phyloP scores from a whole-genome alignment of 1,140 invertebrate species.

The Dryas iulia region DNA sequence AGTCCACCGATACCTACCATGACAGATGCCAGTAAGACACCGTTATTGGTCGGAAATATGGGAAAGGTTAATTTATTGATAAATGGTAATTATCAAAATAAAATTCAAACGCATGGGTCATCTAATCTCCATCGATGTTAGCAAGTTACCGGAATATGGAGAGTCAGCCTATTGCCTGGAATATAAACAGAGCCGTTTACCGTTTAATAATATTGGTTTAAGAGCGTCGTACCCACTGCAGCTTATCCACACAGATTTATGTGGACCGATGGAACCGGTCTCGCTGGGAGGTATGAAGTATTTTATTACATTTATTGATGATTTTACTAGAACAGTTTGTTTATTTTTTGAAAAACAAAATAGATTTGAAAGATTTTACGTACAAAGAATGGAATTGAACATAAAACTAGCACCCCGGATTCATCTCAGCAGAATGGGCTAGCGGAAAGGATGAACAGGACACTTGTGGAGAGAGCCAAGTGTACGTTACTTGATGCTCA shows the following conservation, averaged over 20 bases:
- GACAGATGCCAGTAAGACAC: slow-evolving; percentile 38
- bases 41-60: slow-evolving; percentile 40
- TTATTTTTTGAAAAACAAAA: slow-evolving; percentile 35
- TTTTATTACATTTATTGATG: too few relatives aligned
- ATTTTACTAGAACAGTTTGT: slow-evolving; percentile 26
- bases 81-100: slow-evolving; percentile 31
- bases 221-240: slow-evolving; percentile 28
- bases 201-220: slow-evolving; percentile 32
- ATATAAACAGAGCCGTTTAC: slow-evolving; percentile 31
- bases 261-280: slow-evolving; percentile 36
- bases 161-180: slow-evolving; percentile 26
- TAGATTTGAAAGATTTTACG: slow-evolving; percentile 35
- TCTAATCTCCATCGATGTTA: slow-evolving; percentile 36
- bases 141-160: slow-evolving; percentile 33
- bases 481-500: slow-evolving; percentile 37
- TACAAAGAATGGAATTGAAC: slow-evolving; percentile 34
- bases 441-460: slow-evolving; percentile 36
- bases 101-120: slow-evolving; percentile 43
- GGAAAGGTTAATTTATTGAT: slow-evolving; percentile 35
- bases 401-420: slow-evolving; percentile 34
- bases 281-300: slow-evolving; percentile 7
- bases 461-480: slow-evolving; percentile 31
- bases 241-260: slow-evolving; percentile 37
- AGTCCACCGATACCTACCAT: slow-evolving; percentile 36
- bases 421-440: slow-evolving; percentile 38